Conservation (phyloP, 2,888 invertebrate species). For the Magallana nippona region DNA sequence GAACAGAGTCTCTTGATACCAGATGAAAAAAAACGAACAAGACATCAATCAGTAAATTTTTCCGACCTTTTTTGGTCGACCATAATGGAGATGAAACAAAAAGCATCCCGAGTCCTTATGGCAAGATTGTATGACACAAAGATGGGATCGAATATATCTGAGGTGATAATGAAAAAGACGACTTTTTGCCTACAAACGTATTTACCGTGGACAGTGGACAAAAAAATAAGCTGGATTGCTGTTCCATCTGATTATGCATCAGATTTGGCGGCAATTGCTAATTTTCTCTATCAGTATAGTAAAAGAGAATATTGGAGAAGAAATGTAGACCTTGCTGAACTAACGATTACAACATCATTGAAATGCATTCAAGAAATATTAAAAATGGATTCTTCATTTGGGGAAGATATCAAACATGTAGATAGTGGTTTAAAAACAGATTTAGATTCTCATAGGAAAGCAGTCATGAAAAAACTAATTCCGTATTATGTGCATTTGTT, state of each 20-base stretch:
- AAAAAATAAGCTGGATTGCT: neutral
- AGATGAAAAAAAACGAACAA: neutral
- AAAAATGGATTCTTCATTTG: neutral
- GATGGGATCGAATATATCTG: neutral
- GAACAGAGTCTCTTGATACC: conserved; percentile 41
- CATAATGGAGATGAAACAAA: neutral
- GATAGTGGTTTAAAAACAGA: neutral
- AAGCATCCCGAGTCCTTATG: neutral
- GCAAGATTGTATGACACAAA: neutral
- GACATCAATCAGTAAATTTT: neutral
- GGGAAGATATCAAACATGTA: neutral
- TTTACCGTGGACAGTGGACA: neutral
- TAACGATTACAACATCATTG: neutral
- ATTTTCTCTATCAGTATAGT: neutral
- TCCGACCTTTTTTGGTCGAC: neutral
- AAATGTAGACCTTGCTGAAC: neutral
- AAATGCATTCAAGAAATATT: neutral
- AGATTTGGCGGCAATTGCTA: neutral
- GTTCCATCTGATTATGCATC: neutral
- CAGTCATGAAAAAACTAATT: neutral
- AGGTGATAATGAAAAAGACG: neutral
- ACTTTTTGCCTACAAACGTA: neutral
- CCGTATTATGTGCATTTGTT: neutral
- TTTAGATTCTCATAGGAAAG: neutral
- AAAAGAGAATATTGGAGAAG: neutral